Evolutionary conservation across 2,888 invertebrate genomes (phyloP).

Genomic region (Lasius platythorax): DNA sequence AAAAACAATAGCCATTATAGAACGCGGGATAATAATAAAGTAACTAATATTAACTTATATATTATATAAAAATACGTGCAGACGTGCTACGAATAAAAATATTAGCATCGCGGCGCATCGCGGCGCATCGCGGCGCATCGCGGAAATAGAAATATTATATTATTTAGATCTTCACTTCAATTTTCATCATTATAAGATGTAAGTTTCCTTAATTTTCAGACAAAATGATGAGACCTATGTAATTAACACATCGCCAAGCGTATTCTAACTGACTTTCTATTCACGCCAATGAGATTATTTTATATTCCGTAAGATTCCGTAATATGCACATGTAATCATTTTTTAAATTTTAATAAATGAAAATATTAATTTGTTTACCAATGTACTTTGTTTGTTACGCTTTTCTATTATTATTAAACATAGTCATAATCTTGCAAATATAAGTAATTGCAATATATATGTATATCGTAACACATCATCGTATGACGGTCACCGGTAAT

Average conservation of each 20-base stretch:
- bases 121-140: not conserved
- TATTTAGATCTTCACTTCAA: not conserved
- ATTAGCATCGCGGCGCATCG: not conserved
- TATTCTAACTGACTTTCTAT: no score
- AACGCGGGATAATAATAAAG: conserved; percentile 49
- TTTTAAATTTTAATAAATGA: no score
- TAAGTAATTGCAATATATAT: no score
- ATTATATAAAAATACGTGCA: conserved; percentile 41
- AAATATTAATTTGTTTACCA: no score
- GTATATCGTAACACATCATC: no score
- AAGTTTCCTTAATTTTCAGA: not conserved
- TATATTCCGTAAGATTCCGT: no score
- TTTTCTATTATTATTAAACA: no score
- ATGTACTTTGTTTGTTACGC: no score
- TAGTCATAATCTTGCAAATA: no score
- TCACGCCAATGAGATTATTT: no score
- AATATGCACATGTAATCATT: no score
- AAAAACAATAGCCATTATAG: conserved; percentile 51
- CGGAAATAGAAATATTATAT: conserved; percentile 12
- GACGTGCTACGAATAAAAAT: conserved; percentile 33
- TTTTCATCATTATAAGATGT: not conserved
- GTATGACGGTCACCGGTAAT: no score
- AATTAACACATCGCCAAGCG: not conserved
- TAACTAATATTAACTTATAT: conserved; percentile 47
- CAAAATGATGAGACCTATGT: not conserved